These are phyloP conservation scores for Chlorocebus sabaeus DNA, from an alignment of 2,113 vertebrate species.

Conservation along the genomic window DNA sequence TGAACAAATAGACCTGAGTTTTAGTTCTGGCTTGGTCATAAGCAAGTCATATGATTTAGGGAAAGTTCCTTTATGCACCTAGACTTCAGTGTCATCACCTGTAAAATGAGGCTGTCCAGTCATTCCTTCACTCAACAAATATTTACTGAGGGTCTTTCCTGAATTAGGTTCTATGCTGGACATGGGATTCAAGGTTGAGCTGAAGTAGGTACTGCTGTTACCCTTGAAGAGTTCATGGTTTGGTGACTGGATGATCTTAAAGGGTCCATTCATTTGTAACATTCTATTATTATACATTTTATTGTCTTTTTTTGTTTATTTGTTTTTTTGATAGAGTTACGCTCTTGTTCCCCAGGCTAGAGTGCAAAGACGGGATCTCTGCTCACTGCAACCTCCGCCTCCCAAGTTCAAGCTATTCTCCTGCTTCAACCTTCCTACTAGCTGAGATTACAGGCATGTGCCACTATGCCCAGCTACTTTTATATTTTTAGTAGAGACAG, in stretches of 20 bases:
- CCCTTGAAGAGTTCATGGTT: neutral
- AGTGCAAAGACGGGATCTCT: too few relatives aligned
- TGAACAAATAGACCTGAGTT: neutral
- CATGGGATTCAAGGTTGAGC: neutral
- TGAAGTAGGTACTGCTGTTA: neutral
- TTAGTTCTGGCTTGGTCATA: neutral
- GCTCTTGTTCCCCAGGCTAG: too few relatives aligned
- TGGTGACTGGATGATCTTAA: neutral
- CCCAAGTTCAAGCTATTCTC: too few relatives aligned
- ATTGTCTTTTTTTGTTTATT: too few relatives aligned
- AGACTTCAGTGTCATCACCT: neutral
- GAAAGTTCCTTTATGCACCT: neutral
- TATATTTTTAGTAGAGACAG: too few relatives aligned
- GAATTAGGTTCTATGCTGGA: neutral
- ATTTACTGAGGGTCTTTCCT: neutral
- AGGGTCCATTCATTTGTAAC: neutral
- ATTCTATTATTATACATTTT: neutral
- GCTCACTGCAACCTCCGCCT: too few relatives aligned
- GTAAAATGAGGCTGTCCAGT: neutral
- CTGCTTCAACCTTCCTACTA: too few relatives aligned
- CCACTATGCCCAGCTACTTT: too few relatives aligned
- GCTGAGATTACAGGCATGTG: too few relatives aligned
- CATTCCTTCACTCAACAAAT: neutral
- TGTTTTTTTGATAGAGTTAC: too few relatives aligned
- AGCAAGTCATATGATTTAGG: neutral